These are phyloP conservation scores for Saccostrea cuccullata DNA, from an alignment of 1,140 invertebrate species.

Conservation along the genomic window DNA sequence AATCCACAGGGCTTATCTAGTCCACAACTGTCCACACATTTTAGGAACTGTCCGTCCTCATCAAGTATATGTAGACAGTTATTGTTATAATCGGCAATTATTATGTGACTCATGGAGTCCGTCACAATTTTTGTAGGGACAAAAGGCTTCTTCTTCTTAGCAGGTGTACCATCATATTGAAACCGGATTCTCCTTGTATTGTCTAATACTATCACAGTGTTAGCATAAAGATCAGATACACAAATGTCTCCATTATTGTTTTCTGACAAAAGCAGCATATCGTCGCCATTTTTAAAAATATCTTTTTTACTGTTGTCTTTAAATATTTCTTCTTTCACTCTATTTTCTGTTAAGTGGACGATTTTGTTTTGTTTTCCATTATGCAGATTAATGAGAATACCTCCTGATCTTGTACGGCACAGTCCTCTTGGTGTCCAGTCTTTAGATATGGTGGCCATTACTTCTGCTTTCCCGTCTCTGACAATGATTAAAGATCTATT, in stretches of 20 bases:
- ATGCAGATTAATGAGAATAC: background rate
- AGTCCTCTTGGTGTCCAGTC: background rate
- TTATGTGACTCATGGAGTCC: background rate
- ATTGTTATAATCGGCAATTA: too few relatives aligned
- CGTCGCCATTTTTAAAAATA: background rate
- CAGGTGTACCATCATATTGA: background rate
- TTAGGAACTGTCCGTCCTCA: too few relatives aligned
- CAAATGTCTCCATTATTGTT: background rate
- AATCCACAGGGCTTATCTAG: too few relatives aligned
- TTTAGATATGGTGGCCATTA: background rate
- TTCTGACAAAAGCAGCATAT: background rate
- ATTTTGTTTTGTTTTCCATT: background rate
- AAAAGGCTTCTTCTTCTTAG: background rate
- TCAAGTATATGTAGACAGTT: too few relatives aligned
- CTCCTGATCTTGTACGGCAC: background rate
- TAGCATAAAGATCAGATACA: background rate
- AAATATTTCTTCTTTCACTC: background rate
- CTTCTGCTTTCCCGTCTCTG: background rate
- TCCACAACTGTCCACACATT: too few relatives aligned
- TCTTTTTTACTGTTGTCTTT: background rate
- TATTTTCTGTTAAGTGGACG: background rate
- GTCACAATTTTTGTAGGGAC: background rate
- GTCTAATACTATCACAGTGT: background rate
- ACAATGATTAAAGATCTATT: background rate
- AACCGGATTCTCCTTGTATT: background rate